Conservation (phyloP, 2,797 vertebrate genomes). For the Pipistrellus pipistrellus region DNA sequence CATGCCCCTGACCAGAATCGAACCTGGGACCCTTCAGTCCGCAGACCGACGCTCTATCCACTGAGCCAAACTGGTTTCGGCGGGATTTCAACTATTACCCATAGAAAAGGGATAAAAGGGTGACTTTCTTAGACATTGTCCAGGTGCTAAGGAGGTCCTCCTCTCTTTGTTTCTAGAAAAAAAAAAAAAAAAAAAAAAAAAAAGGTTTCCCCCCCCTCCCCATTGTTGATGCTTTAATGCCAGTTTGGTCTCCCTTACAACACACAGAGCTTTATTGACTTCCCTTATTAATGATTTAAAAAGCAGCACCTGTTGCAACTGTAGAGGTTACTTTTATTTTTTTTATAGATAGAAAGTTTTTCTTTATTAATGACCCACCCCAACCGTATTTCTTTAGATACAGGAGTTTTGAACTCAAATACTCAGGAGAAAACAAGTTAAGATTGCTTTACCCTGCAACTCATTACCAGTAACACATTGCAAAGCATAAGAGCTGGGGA, state of each 20-base stretch:
- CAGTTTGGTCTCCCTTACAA: neutral
- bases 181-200: no score
- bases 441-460: conserved; percentile 77
- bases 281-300: neutral
- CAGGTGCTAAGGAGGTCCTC: no score
- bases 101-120: neutral
- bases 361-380: conserved; percentile 88
- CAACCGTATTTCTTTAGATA: no score
- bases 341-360: conserved; percentile 90
- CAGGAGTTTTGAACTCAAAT: no score
- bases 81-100: neutral
- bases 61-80: no score
- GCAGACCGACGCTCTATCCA: no score
- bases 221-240: neutral
- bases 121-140: neutral
- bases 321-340: neutral
- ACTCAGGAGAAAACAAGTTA: no score
- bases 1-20: no score
- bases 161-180: neutral
- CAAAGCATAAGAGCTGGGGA: conserved; percentile 92
- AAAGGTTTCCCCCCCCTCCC: no score
- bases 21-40: no score
- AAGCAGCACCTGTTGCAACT: neutral
- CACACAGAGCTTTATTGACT: neutral
- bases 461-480: conserved; percentile 90